A percentile compares a stretch with the other conserved stretches of the same genome.
Conservation (phyloP, 2,797 vertebrate genomes). For the Bradypodion ventrale region DNA sequence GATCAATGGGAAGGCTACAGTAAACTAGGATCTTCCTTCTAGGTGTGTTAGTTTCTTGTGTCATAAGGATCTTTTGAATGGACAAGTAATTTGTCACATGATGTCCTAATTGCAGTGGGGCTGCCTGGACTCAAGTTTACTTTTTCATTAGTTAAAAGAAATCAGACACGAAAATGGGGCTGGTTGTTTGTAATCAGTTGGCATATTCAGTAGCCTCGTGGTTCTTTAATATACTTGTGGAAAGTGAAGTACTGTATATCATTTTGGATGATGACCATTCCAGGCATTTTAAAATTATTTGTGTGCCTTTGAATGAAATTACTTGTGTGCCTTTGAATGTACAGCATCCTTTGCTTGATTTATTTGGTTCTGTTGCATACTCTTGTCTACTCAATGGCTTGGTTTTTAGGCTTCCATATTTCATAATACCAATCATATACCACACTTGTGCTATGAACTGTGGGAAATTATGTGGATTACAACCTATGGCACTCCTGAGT, state of each 20-base stretch:
- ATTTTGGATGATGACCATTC: not conserved
- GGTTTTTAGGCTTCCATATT: fast-evolving
- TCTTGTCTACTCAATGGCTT: not conserved
- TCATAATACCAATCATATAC: not conserved
- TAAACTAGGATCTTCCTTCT: not conserved
- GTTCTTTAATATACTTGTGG: too few species aligned
- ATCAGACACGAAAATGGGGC: not conserved
- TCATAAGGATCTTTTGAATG: not conserved
- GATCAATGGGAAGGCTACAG: not conserved
- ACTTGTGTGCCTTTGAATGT: fast-evolving
- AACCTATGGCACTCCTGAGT: too few species aligned
- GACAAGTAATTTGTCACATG: not conserved
- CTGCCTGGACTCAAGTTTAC: not conserved
- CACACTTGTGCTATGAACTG: fast-evolving
- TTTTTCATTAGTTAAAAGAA: not conserved
- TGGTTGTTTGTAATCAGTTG: not conserved
- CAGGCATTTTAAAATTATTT: not conserved
- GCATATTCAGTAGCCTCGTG: not conserved
- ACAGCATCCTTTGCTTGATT: not conserved
- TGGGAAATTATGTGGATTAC: too few species aligned
- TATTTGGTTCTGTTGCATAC: not conserved
- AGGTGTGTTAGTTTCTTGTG: not conserved
- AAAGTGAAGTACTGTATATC: not conserved
- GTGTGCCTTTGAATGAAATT: not conserved
- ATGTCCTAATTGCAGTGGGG: not conserved